Evolutionary conservation across 1,140 invertebrate species (phyloP), one percentile per base, ranked within the genome.

Genomic region (Gonatopus flavifemur): DNA sequence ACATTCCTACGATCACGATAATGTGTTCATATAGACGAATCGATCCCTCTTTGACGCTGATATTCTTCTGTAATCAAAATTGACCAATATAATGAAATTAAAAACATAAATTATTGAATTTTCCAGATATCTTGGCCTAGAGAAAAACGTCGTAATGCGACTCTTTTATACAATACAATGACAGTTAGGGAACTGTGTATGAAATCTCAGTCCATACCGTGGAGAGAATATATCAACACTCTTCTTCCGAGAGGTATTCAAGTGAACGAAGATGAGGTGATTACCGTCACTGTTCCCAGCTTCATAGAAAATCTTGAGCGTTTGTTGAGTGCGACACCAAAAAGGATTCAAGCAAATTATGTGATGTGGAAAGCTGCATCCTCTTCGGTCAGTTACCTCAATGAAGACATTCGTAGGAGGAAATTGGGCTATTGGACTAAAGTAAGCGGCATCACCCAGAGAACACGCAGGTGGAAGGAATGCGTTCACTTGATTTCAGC

Each of bases 101-200:
- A n/a, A n/a, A n/a, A n/a, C n/a, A 76, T 13, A n/a, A n/a, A n/a
- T n/a, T n/a, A n/a, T n/a, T n/a, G n/a, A n/a, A n/a, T n/a, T n/a
- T n/a, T n/a, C n/a, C 59, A 94, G 90, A 93, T 93, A 55, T 94
- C 92, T 0, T 76, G 93, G 59, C 93, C 94, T 2, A 83, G 86
- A 48, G 94, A 98, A 72, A 90, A 97, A 74, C 83, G 94, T 37
- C 82, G 94, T 48, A 96, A 98, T 72, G 91, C 91, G 2, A 90
- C 91, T 3, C 87, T 89, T 49, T 79, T 96, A 3, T 97, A 97
- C 77, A 96, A 98, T 67, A 89, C 91, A 10, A 93, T 94, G 84
- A 90, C 86, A 0, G 78, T 97, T 3, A 69, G 69, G 3, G 83
- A 96, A 48, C 67, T 98, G 7, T 84, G 89, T 57, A 60, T 80